Conservation (phyloP, 2,113 vertebrate species). For the Rhinolophus ferrumequinum region DNA sequence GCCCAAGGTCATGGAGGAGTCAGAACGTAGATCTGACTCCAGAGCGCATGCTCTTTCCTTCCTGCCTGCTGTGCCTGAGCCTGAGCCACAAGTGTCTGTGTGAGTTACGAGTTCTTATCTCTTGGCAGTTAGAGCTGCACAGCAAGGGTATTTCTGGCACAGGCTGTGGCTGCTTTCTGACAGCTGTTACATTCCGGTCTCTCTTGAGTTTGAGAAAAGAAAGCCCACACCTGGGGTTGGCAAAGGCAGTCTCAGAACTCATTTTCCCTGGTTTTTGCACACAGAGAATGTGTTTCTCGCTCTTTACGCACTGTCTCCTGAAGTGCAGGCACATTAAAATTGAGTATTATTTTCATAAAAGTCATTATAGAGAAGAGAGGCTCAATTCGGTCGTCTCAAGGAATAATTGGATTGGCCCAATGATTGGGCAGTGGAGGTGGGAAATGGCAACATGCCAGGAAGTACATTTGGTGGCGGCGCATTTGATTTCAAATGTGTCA, state of each 20-base stretch:
- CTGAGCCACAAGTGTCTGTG: conserved; percentile 57
- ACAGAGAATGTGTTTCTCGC: conserved; percentile 56
- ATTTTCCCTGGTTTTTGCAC: conserved; percentile 30
- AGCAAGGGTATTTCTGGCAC: conserved; percentile 66
- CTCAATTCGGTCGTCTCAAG: conserved; percentile 51
- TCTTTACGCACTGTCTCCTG: conserved; percentile 48
- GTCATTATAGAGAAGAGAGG: conserved; percentile 39
- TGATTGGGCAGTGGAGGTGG: conserved; percentile 11
- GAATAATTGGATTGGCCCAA: conserved; percentile 73
- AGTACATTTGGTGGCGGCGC: conserved; percentile 16
- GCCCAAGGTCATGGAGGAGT: conserved; percentile 11
- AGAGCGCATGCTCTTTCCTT: not conserved
- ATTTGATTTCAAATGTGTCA: conserved; percentile 44
- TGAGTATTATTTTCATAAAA: conserved; percentile 65
- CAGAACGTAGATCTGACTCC: not conserved
- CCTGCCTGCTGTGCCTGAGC: conserved; percentile 39
- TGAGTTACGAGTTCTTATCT: conserved; percentile 67
- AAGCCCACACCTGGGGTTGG: conserved; percentile 46
- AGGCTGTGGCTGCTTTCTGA: conserved; percentile 34
- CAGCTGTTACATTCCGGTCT: conserved; percentile 63
- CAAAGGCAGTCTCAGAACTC: conserved; percentile 13
- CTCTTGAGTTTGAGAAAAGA: conserved; percentile 48
- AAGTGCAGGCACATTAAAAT: not conserved
- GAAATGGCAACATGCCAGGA: conserved; percentile 3
- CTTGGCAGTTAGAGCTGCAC: conserved; percentile 45